These are phyloP conservation scores for Petrocephalus microphthalmus DNA, from an alignment of 2,113 vertebrate genomes.

Conservation along the genomic window DNA sequence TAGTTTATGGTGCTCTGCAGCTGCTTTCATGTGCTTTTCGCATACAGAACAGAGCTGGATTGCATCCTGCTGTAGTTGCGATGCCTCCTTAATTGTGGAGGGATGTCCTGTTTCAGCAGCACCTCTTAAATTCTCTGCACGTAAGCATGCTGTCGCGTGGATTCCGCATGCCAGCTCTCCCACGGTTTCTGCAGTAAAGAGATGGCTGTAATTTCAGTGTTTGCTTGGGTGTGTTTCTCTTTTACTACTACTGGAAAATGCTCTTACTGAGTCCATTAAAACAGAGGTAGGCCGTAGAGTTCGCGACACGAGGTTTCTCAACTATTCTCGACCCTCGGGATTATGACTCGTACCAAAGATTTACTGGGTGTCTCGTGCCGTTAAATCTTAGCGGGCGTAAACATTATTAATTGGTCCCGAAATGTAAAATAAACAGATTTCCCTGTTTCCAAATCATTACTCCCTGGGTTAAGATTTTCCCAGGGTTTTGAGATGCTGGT, in stretches of 20 bases:
- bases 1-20: not conserved
- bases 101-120: not conserved
- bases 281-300: not conserved
- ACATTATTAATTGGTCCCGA: not conserved
- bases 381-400: not conserved
- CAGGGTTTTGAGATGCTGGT: not conserved
- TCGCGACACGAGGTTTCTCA: not conserved
- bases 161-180: not conserved
- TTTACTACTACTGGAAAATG: not conserved
- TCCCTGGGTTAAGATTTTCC: not conserved
- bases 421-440: not conserved
- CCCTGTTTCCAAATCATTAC: not conserved
- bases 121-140: not conserved
- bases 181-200: not conserved
- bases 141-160: not conserved
- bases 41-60: not conserved
- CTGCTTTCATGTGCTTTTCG: not conserved
- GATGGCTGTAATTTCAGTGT: not conserved
- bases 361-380: not conserved
- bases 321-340: not conserved
- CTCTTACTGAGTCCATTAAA: not conserved
- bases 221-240: not conserved
- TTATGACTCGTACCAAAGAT: not conserved
- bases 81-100: not conserved
- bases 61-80: not conserved